Base-by-base conservation (phyloP, 2,113 vertebrate genomes). In the Danionella cerebrum region DNA sequence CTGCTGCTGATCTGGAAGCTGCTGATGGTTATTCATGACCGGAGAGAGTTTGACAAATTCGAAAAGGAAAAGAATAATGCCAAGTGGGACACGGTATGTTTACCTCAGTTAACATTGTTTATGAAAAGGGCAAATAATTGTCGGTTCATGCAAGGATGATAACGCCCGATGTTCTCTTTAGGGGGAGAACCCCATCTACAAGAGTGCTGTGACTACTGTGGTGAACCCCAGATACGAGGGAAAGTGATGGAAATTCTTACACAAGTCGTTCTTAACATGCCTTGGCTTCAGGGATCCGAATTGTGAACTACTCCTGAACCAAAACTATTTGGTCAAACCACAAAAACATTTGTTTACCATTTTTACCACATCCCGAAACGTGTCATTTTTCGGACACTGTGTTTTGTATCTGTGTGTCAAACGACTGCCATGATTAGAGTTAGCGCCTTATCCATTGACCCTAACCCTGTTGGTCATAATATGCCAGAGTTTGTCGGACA, bases 151-250 rank as follows among this genome's bases (percentile, higher is more conserved):
- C 25, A 16, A 52, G n/a, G 50, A 31, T 47, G 13, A 47, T 29
- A 52, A 42, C 9, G 18, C 10, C 4, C 36, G 14, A 27, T 16
- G 10, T 27, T 41, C 12, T 36, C 9, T 69, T 41, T 73, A 98
- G 96, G 94, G 95, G 63, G 94, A 97, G 89, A 98, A 98, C 88
- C 96, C 96, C 42, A 98, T 98, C 89, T 98, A 98, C 88, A 98
- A 93, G 80, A 97, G 95, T 75, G 96, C 96, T 2, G 94, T 98
- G 78, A 98, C 96, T 8, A 98, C 95, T 62, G 92, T 98, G 74
- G 89, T 98, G 76, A 98, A 98, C 85, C 96, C 96, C 65, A 97
- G 94, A 84, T 98, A 97, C 55, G 94, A 98, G 89, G 95, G 94
- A 60, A 98, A 97, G 76, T 98, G 88, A 98, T 81, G 82, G 75